Percentiles rank a stretch among this genome's conserved stretches.
Conservation (phyloP, 2,113 vertebrate species). For the Sylvietta virens region DNA sequence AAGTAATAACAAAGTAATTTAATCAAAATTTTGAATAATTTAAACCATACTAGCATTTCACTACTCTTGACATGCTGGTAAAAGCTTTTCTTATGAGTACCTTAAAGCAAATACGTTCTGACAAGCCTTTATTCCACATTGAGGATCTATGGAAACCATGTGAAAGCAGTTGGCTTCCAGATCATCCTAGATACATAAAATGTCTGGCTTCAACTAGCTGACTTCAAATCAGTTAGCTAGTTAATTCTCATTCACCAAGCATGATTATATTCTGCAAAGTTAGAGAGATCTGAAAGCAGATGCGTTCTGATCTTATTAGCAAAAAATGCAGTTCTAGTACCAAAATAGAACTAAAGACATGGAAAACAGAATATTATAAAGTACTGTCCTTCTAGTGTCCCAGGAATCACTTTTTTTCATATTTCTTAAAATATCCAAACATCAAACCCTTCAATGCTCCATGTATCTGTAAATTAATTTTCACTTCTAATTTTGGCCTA, state of each 20-base stretch:
- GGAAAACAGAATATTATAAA: not conserved
- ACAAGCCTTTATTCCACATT: not conserved
- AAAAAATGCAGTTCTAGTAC: not conserved
- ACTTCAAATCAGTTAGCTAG: not conserved
- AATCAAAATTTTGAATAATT: not conserved
- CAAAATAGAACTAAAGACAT: not conserved
- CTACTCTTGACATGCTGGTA: not conserved
- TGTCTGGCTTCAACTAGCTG: not conserved
- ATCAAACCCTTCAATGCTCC: not conserved
- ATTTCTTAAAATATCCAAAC: not conserved
- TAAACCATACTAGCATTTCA: not conserved
- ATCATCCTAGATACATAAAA: not conserved
- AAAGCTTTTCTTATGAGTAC: not conserved
- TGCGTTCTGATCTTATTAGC: not conserved
- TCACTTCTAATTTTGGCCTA: not conserved
- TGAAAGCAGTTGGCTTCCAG: not conserved
- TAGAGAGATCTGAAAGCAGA: not conserved
- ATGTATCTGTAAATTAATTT: not conserved
- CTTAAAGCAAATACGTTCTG: not conserved
- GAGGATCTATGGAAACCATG: not conserved
- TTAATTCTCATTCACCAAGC: not conserved
- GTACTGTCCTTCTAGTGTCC: not conserved
- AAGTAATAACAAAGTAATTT: not conserved
- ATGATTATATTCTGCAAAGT: not conserved
- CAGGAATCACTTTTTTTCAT: not conserved